Percentiles rank a stretch among this genome's conserved stretches.
phyloP scores from a whole-genome alignment of 2,113 vertebrate genomes.

The Hyaena hyaena region DNA sequence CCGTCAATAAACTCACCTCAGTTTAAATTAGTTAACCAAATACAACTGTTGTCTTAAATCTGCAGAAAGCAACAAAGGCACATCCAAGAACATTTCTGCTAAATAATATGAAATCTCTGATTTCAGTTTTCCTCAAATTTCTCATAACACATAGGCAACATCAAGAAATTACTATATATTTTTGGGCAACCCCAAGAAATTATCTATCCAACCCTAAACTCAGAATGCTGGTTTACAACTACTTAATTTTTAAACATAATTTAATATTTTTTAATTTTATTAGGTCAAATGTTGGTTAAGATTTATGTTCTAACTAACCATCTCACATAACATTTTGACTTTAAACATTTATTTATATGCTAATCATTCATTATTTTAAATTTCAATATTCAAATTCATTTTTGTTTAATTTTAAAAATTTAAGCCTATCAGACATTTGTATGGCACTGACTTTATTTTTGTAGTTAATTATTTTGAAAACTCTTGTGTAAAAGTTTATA shows the following conservation, averaged over 20 bases:
- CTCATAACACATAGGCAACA: background rate
- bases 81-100: constrained; percentile 13
- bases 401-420: background rate
- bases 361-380: background rate
- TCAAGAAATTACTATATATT: background rate
- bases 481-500: background rate
- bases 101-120: background rate
- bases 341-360: background rate
- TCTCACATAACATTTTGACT: background rate
- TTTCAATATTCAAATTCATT: background rate
- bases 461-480: background rate
- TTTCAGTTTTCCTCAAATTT: background rate
- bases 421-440: background rate
- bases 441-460: background rate
- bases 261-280: background rate
- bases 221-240: background rate
- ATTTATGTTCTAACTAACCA: background rate
- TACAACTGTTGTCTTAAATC: constrained; percentile 66
- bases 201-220: background rate
- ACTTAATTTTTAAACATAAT: background rate
- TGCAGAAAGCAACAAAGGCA: background rate
- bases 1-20: constrained; percentile 80
- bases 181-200: background rate
- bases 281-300: background rate
- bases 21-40: constrained; percentile 77